phyloP scores from a whole-genome alignment of 1,140 invertebrate genomes.

The Sycobia sp. region DNA sequence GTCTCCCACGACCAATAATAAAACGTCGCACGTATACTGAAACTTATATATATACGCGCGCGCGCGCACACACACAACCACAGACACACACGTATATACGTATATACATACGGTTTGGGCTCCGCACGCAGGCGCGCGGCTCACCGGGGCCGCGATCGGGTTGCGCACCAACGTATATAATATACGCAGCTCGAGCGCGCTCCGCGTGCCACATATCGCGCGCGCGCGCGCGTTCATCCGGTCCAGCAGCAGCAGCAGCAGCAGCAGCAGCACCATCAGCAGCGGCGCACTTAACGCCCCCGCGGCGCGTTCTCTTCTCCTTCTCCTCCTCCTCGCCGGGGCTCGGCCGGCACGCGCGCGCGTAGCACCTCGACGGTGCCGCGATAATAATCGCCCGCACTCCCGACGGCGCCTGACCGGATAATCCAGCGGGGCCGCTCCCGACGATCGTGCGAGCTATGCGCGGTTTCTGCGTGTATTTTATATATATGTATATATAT shows the following conservation, averaged over 20 bases:
- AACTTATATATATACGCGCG: too few species aligned
- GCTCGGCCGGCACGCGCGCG: neutral
- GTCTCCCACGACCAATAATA: too few species aligned
- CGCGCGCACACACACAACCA: too few species aligned
- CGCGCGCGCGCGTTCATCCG: neutral
- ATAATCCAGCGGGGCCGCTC: neutral
- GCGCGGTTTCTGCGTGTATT: neutral
- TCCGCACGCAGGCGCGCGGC: too few species aligned
- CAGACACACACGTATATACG: too few species aligned
- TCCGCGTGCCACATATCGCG: neutral
- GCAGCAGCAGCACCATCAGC: neutral
- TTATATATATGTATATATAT: too few species aligned
- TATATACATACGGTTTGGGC: too few species aligned
- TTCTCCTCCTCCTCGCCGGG: conserved; percentile 26
- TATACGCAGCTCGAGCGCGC: neutral
- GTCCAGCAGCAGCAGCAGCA: neutral
- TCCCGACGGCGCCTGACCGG: neutral
- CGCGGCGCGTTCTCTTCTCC: conserved; percentile 7
- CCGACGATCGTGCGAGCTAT: neutral
- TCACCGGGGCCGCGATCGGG: too few species aligned
- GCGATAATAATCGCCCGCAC: neutral
- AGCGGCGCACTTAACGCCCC: conserved; percentile 37
- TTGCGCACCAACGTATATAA: too few species aligned
- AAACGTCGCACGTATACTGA: too few species aligned
- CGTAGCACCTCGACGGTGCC: neutral